A percentile compares a stretch with the other conserved stretches of the same genome.
These are phyloP conservation scores for Lontra canadensis DNA, from an alignment of 2,113 vertebrate genomes.

Conservation along the genomic window DNA sequence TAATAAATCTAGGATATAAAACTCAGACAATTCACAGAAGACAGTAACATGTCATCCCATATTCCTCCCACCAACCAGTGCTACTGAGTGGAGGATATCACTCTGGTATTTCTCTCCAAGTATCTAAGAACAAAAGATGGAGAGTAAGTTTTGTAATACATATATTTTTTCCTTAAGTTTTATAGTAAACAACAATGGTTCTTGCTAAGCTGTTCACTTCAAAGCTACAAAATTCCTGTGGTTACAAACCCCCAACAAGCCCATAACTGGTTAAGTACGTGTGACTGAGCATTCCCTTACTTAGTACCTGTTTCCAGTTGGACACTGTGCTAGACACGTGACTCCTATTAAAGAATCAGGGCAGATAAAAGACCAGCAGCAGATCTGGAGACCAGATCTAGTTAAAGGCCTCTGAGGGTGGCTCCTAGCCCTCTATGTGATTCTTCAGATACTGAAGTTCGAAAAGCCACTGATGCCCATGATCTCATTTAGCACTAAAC, in stretches of 20 bases:
- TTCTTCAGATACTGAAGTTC: neutral
- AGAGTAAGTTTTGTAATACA: neutral
- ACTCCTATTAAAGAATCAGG: neutral
- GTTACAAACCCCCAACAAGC: neutral
- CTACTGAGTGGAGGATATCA: neutral
- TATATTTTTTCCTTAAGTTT: neutral
- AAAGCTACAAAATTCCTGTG: neutral
- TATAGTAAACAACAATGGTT: neutral
- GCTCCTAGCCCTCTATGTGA: neutral
- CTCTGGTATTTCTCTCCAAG: neutral
- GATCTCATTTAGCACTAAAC: neutral
- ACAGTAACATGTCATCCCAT: neutral
- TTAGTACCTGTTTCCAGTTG: neutral
- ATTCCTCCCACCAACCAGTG: neutral
- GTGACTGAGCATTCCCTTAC: neutral
- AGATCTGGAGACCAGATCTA: neutral
- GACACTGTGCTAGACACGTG: neutral
- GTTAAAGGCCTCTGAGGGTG: neutral
- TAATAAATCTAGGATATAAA: neutral
- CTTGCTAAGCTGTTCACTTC: neutral
- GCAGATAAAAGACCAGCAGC: neutral
- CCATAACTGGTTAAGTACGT: neutral
- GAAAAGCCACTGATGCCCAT: neutral
- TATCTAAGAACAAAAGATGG: neutral
- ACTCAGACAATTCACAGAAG: neutral